Conservation (phyloP, 2,888 invertebrate species). For the Macaria notata region DNA sequence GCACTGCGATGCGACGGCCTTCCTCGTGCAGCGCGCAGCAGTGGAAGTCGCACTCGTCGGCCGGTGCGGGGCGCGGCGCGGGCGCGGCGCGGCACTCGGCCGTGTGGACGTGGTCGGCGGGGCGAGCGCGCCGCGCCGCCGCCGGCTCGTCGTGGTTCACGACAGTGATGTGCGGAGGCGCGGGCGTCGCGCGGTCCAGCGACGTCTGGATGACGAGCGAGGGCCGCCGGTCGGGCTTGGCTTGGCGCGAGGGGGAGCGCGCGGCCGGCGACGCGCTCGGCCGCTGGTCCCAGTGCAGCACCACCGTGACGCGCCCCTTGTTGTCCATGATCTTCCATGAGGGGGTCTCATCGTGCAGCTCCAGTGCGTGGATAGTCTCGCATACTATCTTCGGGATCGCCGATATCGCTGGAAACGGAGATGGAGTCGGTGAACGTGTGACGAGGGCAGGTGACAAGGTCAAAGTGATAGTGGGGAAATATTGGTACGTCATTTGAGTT, state of each 20-base stretch:
- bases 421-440: too few species aligned
- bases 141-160: constrained; percentile 94
- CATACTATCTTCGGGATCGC: constrained; percentile 98
- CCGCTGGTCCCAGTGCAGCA: constrained; percentile 97
- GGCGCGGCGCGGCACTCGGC: constrained; percentile 85
- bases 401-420: constrained; percentile 89
- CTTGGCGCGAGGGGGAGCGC: constrained; percentile 75
- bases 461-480: too few species aligned
- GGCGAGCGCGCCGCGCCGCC: constrained; percentile 86
- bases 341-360: constrained; percentile 97
- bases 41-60: constrained; percentile 97
- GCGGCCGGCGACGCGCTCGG: constrained; percentile 85
- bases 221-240: constrained; percentile 83
- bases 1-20: constrained; percentile 94
- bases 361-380: constrained; percentile 97
- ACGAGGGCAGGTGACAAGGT: too few species aligned
- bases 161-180: constrained; percentile 94
- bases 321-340: constrained; percentile 99
- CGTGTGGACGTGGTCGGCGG: constrained; percentile 90
- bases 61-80: constrained; percentile 84
- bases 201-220: constrained; percentile 89
- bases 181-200: constrained; percentile 86
- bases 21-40: constrained; percentile 97
- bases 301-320: constrained; percentile 97
- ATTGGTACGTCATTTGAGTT: too few species aligned